Conservation (phyloP, 2,888 invertebrate genomes). For the Tachina fera region DNA sequence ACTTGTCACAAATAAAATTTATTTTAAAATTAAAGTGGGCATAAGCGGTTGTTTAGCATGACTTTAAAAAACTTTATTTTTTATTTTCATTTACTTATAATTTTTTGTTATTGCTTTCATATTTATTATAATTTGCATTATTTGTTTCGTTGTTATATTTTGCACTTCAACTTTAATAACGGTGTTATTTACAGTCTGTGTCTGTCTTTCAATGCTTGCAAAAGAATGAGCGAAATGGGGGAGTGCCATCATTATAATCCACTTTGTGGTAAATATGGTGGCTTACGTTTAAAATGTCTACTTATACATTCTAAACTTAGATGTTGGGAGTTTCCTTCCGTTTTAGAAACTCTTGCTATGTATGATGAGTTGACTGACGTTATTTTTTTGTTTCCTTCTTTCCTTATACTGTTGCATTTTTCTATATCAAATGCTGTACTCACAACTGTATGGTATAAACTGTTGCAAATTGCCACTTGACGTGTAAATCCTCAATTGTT, state of each 20-base stretch:
- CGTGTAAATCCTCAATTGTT: conserved; percentile 63
- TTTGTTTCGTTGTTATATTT: background rate
- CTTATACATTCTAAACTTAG: conserved; percentile 42
- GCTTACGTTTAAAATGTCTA: conserved; percentile 47
- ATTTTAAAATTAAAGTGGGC: no score
- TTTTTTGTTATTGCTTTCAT: background rate
- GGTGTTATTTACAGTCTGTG: background rate
- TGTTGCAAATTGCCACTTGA: conserved; percentile 66
- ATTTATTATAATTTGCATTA: background rate
- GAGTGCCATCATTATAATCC: conserved; percentile 62
- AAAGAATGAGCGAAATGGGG: conserved; percentile 24
- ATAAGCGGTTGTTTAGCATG: no score
- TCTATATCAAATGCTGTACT: conserved; percentile 1
- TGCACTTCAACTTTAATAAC: background rate
- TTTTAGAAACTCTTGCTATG: conserved; percentile 31
- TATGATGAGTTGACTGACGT: background rate
- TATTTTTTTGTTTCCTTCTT: background rate
- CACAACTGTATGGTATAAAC: conserved; percentile 29
- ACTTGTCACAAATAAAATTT: no score
- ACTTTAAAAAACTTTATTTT: background rate
- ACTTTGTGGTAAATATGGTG: conserved; percentile 54
- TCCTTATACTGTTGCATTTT: background rate
- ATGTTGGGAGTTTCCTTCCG: conserved; percentile 43
- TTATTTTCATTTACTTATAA: no score
- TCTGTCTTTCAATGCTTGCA: background rate